Conservation (phyloP, 1,140 invertebrate species). For the Diorhabda sublineata region DNA sequence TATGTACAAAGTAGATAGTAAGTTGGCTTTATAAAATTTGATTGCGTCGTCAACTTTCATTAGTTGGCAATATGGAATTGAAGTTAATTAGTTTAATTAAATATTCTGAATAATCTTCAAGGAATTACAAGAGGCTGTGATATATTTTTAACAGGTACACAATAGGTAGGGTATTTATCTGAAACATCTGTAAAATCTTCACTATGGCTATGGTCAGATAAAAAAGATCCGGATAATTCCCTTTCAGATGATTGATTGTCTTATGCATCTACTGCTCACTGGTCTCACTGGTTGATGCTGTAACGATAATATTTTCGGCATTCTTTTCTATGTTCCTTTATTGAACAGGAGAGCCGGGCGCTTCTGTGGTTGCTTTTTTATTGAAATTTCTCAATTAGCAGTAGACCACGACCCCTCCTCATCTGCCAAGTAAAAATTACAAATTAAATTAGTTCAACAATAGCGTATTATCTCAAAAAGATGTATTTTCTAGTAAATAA, state of each 20-base stretch:
- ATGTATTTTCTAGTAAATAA: no score
- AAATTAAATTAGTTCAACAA: background rate
- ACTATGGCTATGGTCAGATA: background rate
- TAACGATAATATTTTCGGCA: background rate
- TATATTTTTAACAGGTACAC: no score
- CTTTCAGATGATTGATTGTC: background rate
- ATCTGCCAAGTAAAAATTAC: background rate
- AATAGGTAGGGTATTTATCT: no score
- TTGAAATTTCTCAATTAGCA: background rate
- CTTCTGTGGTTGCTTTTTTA: no score
- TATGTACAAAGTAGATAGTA: no score
- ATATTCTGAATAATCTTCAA: background rate
- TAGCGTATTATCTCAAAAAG: no score
- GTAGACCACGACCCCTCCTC: background rate
- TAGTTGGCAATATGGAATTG: no score
- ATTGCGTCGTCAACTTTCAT: no score
- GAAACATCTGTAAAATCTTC: background rate
- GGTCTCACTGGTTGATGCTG: no score
- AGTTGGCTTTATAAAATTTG: no score
- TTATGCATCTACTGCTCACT: background rate
- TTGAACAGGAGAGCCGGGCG: background rate
- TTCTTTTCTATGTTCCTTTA: background rate
- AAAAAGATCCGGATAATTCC: background rate
- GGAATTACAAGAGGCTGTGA: background rate
- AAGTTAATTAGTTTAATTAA: no score